Evolutionary conservation across 2,113 vertebrate species (phyloP).

Genomic region (Heterotis niloticus): DNA sequence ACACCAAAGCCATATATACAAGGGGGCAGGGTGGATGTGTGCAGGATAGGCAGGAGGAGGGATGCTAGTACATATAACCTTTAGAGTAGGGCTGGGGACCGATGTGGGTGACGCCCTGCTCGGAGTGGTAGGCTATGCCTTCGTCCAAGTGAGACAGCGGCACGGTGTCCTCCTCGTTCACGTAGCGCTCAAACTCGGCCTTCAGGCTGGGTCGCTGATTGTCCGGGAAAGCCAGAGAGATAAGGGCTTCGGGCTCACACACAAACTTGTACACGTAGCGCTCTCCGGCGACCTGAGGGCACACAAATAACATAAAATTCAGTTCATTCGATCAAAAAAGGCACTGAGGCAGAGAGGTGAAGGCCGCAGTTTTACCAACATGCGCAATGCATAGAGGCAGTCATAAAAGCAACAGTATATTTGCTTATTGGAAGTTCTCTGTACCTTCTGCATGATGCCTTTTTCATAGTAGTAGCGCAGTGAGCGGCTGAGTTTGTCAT

Average conservation of each 20-base stretch:
- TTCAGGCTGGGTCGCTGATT: conserved; percentile 83
- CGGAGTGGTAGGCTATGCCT: conserved; percentile 65
- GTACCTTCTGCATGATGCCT: conserved; percentile 98
- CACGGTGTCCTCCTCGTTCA: conserved; percentile 92
- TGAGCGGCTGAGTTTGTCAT: conserved; percentile 94
- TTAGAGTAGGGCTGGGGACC: conserved; percentile 81
- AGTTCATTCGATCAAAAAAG: not conserved
- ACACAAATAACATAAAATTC: no score
- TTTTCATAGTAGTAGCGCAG: conserved; percentile 97
- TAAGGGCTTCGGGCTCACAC: conserved; percentile 89
- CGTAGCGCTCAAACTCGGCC: conserved; percentile 78
- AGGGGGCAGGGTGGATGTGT: conserved; percentile 55
- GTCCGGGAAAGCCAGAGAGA: conserved; percentile 92
- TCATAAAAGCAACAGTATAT: not conserved
- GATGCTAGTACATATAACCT: conserved; percentile 82
- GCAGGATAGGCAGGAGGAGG: conserved; percentile 52
- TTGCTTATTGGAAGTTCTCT: not conserved
- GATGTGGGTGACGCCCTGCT: conserved; percentile 66
- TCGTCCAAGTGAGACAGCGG: conserved; percentile 92
- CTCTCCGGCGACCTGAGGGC: conserved; percentile 85
- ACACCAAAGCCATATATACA: conserved; percentile 66
- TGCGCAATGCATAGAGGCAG: no score
- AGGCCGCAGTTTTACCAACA: not conserved
- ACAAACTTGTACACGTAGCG: conserved; percentile 99
- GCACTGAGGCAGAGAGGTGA: not conserved